Conservation (phyloP, 2,797 vertebrate species). For the Diplodus puntazzo region DNA sequence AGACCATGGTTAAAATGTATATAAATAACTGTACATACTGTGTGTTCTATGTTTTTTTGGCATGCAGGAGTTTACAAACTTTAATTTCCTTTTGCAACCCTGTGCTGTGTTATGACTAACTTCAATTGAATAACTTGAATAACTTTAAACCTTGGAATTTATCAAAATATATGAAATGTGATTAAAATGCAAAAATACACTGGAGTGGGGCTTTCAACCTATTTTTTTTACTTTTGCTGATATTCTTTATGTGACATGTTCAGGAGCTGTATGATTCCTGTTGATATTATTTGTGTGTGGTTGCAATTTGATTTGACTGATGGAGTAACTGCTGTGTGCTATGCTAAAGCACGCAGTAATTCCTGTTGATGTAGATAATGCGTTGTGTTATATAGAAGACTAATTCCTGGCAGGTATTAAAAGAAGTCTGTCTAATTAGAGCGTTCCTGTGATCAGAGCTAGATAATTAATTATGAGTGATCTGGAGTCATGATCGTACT, state of each 20-base stretch:
- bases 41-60: too few relatives aligned
- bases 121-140: too few relatives aligned
- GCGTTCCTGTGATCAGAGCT: slow-evolving; percentile 56
- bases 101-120: too few relatives aligned
- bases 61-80: too few relatives aligned
- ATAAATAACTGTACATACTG: too few relatives aligned
- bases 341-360: slow-evolving; percentile 14
- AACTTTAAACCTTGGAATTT: too few relatives aligned
- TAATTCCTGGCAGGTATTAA: slow-evolving; percentile 66
- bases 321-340: slow-evolving; percentile 4
- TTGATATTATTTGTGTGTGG: background rate
- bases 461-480: slow-evolving; percentile 83
- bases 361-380: slow-evolving; percentile 34
- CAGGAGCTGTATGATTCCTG: background rate
- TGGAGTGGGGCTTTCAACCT: too few relatives aligned
- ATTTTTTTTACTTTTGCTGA: background rate
- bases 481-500: background rate
- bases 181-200: too few relatives aligned
- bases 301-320: background rate
- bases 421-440: slow-evolving; percentile 83
- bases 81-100: too few relatives aligned
- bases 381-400: slow-evolving; percentile 21
- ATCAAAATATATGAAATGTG: too few relatives aligned
- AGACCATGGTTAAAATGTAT: too few relatives aligned
- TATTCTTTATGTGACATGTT: background rate